Evolutionary conservation across 1,140 invertebrate genomes (phyloP), one percentile per base, ranked within the genome.

Genomic region (Lamellibrachia luymesi): DNA sequence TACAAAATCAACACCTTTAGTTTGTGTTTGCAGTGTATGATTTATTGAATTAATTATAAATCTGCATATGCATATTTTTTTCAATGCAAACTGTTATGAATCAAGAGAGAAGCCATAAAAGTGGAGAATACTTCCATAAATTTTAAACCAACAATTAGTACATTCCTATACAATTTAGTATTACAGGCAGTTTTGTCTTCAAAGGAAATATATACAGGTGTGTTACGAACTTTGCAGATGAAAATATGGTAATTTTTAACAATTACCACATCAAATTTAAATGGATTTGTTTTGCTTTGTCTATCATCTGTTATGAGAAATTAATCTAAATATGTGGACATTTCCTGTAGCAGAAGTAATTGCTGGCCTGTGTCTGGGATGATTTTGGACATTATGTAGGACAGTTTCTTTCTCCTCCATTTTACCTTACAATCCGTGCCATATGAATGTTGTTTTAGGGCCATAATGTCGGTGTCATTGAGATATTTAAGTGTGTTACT

Each of bases 1-100:
- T 22, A 22, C 64, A 80, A 80, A 22, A 80, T 80, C 13, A 7
- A 56, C 52, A 56, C 52, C 6, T 56, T 56, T 56, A 56, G 52
- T 6, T 38, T 56, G 52, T 56, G 52, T 56, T 56, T 56, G 25
- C 64, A 80, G 4, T 10, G 64, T 80, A 17, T 22, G 25, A 80
- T 80, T 80, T 22, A 80, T 80, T 80, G 64, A 80, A 80, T 80
- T 80, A 80, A 80, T 80, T 80, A 80, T 80, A 80, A 80, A 80
- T 80, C 64, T 80, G 64, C 64, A 80, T 80, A 80, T 38, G 38
- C 64, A 80, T 17, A 56, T 56, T 56, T 38, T 38, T 10, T 80
- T 80, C 25, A 22, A 80, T 80, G 64, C 64, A 2, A 80, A 80
- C 25, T 80, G 64, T 80, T 80, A 80, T 80, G 64, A 80, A 80